Conservation (phyloP, 2,797 vertebrate genomes). For the Cyprinella venusta region DNA sequence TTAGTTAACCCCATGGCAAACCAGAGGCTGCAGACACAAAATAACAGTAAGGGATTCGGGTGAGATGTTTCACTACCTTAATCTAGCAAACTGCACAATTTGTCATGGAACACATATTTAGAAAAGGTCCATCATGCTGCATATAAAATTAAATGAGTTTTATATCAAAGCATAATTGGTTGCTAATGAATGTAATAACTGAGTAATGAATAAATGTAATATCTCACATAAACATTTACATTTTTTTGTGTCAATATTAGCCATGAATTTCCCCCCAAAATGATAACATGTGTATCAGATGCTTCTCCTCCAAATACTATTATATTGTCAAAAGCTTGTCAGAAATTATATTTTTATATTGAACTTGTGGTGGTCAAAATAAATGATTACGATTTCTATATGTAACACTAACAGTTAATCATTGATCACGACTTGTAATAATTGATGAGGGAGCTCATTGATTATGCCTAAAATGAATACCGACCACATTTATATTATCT, state of each 20-base stretch:
- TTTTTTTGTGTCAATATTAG: neutral
- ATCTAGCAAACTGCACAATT: neutral
- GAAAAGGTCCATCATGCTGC: neutral
- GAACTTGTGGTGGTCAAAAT: neutral
- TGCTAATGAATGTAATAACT: too few species aligned
- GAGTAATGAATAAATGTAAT: neutral
- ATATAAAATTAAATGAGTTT: neutral
- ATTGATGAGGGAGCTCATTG: too few species aligned
- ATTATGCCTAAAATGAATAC: too few species aligned
- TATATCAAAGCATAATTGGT: neutral
- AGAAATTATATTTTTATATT: neutral
- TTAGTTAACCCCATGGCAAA: conserved; percentile 91
- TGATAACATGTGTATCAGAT: neutral
- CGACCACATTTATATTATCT: too few species aligned
- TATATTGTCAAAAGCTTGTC: neutral
- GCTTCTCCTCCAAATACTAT: neutral
- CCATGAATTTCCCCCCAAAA: neutral
- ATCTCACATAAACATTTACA: neutral
- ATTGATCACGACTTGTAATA: too few species aligned
- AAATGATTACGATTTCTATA: neutral
- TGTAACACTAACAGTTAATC: too few species aligned
- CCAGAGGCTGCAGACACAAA: conserved; percentile 10
- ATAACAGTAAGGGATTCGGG: neutral
- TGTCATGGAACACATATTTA: neutral
- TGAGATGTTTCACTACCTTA: neutral